phyloP scores from a whole-genome alignment of 23 tunicate species.

The Clavelina lepadiformis region DNA sequence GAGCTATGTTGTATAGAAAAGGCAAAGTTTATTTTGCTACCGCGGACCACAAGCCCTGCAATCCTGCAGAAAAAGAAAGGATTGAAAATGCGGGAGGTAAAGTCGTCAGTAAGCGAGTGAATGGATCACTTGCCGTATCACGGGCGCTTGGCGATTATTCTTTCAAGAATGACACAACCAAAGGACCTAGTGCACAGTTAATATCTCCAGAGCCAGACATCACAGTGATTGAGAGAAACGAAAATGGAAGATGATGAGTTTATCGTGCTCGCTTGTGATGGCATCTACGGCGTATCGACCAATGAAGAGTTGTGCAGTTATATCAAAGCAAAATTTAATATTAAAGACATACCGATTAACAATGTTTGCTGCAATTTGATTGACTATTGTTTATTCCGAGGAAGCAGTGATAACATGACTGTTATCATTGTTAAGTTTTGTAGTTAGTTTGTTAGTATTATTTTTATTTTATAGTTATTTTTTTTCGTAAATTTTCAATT shows the following conservation, averaged over 20 bases:
- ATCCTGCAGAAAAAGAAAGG: constrained; percentile 83
- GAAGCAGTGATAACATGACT: too few species aligned
- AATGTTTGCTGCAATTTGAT: too few species aligned
- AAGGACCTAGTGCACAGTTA: constrained; percentile 76
- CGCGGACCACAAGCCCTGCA: constrained; percentile 89
- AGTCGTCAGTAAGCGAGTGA: constrained; percentile 91
- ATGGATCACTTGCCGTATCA: constrained; percentile 98
- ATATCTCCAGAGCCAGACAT: constrained; percentile 95
- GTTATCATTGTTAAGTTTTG: too few species aligned
- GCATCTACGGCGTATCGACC: constrained; percentile 88
- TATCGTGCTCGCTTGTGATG: constrained; percentile 94
- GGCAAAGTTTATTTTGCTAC: constrained; percentile 78
- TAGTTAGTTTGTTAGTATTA: too few species aligned
- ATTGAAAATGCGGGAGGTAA: constrained; percentile 98
- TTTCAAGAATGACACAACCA: constrained; percentile 69
- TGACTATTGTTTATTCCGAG: too few species aligned
- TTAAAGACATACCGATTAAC: too few species aligned
- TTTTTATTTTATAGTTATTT: too few species aligned
- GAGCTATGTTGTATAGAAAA: constrained; percentile 66
- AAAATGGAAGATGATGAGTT: constrained; percentile 59
- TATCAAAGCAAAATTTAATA: too few species aligned
- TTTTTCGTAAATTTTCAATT: too few species aligned
- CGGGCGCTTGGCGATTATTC: constrained; percentile 97
- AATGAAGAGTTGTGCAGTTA: constrained; percentile 74
- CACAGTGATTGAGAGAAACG: constrained; percentile 43